A percentile compares a stretch with the other conserved stretches of the same genome.
Conservation (phyloP, 92 coral and sea anemone genomes). For the Anthopleura xanthogrammica region DNA sequence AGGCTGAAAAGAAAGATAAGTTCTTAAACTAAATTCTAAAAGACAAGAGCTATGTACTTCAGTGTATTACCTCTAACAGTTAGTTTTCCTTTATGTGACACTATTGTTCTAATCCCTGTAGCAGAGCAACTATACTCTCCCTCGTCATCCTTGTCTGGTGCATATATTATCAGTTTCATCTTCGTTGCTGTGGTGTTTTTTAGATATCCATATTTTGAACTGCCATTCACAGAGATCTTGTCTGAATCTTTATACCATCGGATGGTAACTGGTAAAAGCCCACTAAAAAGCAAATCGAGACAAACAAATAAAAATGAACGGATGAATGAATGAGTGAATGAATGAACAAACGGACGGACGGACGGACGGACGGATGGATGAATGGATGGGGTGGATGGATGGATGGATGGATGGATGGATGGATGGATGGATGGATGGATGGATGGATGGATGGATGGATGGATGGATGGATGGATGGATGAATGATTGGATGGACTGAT, state of each 20-base stretch:
- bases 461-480: too few species aligned
- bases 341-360: not conserved
- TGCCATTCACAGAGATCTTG: not conserved
- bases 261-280: not conserved
- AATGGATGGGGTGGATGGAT: too few species aligned
- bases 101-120: not conserved
- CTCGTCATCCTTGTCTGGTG: not conserved
- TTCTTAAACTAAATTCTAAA: not conserved
- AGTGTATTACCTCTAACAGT: not conserved
- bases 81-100: not conserved
- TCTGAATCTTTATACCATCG: not conserved
- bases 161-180: slow-evolving; percentile 9
- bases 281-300: not conserved
- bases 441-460: too few species aligned
- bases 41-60: not conserved
- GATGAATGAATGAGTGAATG: not conserved
- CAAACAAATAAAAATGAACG: too few species aligned
- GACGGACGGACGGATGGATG: too few species aligned
- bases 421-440: too few species aligned
- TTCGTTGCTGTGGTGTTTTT: not conserved
- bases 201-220: not conserved
- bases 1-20: not conserved
- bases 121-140: not conserved
- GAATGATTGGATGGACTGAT: too few species aligned
- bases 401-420: too few species aligned